Evolutionary conservation across 2,888 invertebrate species (phyloP).

Genomic region (Ctenicera cuprea): DNA sequence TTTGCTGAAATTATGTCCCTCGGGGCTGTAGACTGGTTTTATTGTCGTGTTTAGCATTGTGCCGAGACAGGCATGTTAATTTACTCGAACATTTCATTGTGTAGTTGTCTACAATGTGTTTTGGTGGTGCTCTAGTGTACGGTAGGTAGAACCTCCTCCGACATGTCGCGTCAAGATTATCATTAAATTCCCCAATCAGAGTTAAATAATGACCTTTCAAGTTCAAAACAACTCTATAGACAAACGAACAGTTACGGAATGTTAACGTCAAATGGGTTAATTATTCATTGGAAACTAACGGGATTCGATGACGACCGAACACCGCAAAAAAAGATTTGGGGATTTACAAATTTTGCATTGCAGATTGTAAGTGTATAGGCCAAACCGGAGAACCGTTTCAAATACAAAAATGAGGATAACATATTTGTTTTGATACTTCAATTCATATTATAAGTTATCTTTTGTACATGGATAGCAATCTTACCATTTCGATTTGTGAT

Average conservation of each 20-base stretch:
- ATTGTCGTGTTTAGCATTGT: constrained; percentile 38
- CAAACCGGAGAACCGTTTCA: too few relatives aligned
- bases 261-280: too few relatives aligned
- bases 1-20: constrained; percentile 36
- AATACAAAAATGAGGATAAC: too few relatives aligned
- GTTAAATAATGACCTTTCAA: neutral
- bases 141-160: constrained; percentile 14
- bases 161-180: constrained; percentile 1
- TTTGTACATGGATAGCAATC: too few relatives aligned
- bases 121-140: constrained; percentile 24
- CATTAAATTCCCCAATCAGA: constrained; percentile 4
- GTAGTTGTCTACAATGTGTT: constrained; percentile 34
- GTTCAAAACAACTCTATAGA: neutral
- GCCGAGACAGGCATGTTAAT: constrained; percentile 37
- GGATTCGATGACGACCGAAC: too few relatives aligned
- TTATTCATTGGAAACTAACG: too few relatives aligned
- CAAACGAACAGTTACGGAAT: neutral
- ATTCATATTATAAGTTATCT: too few relatives aligned
- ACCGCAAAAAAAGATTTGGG: too few relatives aligned
- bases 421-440: too few relatives aligned
- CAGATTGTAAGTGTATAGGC: too few relatives aligned
- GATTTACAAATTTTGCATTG: too few relatives aligned
- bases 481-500: too few relatives aligned
- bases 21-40: constrained; percentile 32
- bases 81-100: constrained; percentile 37